Evolutionary conservation across 2,113 vertebrate species (phyloP), one percentile per base, ranked within the genome.

Genomic region (Poecilia latipinna): DNA sequence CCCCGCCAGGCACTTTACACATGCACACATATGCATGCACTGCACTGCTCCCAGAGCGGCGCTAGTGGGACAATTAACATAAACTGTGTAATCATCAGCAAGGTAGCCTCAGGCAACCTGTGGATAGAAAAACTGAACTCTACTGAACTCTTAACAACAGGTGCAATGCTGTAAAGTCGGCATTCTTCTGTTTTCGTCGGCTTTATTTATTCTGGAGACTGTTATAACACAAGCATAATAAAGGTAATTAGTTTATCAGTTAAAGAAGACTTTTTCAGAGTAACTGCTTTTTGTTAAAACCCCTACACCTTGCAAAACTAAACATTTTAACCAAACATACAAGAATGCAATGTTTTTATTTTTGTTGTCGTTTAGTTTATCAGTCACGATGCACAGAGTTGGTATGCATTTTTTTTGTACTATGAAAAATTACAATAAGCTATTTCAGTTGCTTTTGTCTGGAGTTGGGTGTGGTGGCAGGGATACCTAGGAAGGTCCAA

Each of bases 1-100:
- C 72, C 75, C 70, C 63, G 2, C 8, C 39, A 35, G 61, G 35
- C 60, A 4, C 29, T 65, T 12, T 8, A 57, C 66, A 62, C 32
- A 66, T 10, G 26, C 44, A 57, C 62, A 17, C 42, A 54, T 73
- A 62, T 62, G 57, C 44, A 71, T 10, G 39, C 29, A 39, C 72
- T 13, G 3, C 76, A 66, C 19, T 32, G 63, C 48, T 35, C 83
- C 77, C 42, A 61, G 65, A 65, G 78, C 2, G 82, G 75, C 75
- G 62, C 77, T 73, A 44, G 57, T 73, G 70, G 48, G 61, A 19
- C 26, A 33, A 67, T 48, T 33, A 24, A 74, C 75, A 62, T 61
- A 12, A 74, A 75, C 72, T 57, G 35, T 79, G 31, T 63, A 54
- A 22, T 69, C 68, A 57, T 70, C 61, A 54, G n/a, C 42, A 22